phyloP scores from a whole-genome alignment of 2,888 invertebrate genomes.

The Maniola hyperantus region DNA sequence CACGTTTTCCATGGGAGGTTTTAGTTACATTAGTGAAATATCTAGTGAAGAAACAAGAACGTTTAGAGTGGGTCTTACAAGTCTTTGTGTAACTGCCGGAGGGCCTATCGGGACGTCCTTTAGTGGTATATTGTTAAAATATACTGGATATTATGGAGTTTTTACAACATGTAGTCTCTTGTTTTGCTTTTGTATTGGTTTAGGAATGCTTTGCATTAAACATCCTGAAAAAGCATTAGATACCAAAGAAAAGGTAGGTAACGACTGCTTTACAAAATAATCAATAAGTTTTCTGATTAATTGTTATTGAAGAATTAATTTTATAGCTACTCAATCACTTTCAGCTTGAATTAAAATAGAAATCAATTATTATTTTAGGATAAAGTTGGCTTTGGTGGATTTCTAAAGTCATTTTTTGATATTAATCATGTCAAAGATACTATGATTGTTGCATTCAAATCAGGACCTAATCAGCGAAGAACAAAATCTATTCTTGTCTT shows the following conservation, averaged over 20 bases:
- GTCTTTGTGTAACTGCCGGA: slow-evolving; percentile 70
- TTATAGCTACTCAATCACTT: neutral
- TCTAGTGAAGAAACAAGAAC: slow-evolving; percentile 82
- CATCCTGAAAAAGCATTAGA: slow-evolving; percentile 56
- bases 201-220: slow-evolving; percentile 69
- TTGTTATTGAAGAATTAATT: no score
- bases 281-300: no score
- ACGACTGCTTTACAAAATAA: neutral
- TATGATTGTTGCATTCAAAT: slow-evolving; percentile 76
- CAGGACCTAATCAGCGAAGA: slow-evolving; percentile 65
- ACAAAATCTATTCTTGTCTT: slow-evolving; percentile 68
- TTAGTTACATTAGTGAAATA: slow-evolving; percentile 84
- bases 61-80: slow-evolving; percentile 81
- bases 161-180: slow-evolving; percentile 68
- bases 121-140: slow-evolving; percentile 68
- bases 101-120: slow-evolving; percentile 69
- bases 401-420: slow-evolving; percentile 76
- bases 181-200: slow-evolving; percentile 67
- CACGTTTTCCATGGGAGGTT: slow-evolving; percentile 80
- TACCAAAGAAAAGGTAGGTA: slow-evolving; percentile 52
- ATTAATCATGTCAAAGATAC: slow-evolving; percentile 77
- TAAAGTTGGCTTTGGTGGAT: slow-evolving; percentile 41
- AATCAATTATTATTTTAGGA: slow-evolving; percentile 34
- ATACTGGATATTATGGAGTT: slow-evolving; percentile 79
- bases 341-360: neutral